Evolutionary conservation across 2,888 invertebrate species (phyloP), one percentile per base, ranked within the genome.

Genomic region (Drosophila lacicola): DNA sequence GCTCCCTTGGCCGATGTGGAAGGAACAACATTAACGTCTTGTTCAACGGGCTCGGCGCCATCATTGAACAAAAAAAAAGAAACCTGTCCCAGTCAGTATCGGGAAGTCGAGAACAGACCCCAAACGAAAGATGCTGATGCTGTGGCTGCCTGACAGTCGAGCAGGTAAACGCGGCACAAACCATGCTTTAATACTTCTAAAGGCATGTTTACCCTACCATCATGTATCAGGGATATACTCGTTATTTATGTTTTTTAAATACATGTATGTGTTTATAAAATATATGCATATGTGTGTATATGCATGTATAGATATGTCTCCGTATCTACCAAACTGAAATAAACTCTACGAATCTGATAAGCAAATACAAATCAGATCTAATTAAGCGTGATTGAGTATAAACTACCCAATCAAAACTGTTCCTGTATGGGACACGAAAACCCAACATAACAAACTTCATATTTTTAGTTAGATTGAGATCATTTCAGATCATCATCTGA

Each of bases 31-130:
- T 86, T 86, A 86, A 80, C 80, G 86, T 74, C 74, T 83, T 81
- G 80, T 76, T 81, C 80, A 82, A 87, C 85, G 81, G 72, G 75
- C 75, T 82, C 85, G 88, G 88, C 86, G 86, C 88, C 86, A 86
- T 78, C 81, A 83, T 86, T 83, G 80, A 82, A 17, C 17, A 17
- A 82, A 54, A 45, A 76, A 79, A 82, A 80, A 44, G 13, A 73
- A 82, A 82, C 82, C 85, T 78, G 82, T 82, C 80, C 61, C 70
- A 57, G 70, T 72, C 80, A 21, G 47, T 74, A 69, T 69, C 65
- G 65, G 64, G 70, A 73, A 71, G 80, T 74, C 61, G 41, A 25
- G 45, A 19, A 70, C 68, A 80, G 58, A 62, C 64, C 60, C 36
- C 75, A 63, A 55, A 44, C 46, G 58, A 74, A 66, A 45, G 46